These are phyloP conservation scores for Syngnathus scovelli DNA, from an alignment of 2,113 vertebrate genomes.

Conservation along the genomic window DNA sequence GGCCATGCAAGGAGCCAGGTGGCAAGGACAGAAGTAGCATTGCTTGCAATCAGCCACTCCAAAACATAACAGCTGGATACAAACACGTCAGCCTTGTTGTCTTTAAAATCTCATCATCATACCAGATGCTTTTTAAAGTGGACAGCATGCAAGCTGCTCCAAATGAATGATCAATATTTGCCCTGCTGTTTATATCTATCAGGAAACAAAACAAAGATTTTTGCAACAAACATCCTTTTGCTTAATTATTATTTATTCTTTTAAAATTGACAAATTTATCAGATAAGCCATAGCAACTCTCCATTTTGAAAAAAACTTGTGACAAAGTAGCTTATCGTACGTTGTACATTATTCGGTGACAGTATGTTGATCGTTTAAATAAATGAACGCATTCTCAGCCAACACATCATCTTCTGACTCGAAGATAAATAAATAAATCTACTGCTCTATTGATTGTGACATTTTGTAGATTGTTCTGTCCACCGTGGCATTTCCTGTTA, in stretches of 20 bases:
- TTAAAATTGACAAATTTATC: no score
- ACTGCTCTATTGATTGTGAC: background rate
- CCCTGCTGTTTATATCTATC: constrained; percentile 9
- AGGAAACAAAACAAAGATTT: background rate
- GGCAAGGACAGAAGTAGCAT: constrained; percentile 27
- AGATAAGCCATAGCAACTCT: no score
- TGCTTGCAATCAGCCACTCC: constrained; percentile 28
- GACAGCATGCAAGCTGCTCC: constrained; percentile 4
- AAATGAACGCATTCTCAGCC: background rate
- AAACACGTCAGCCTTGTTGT: background rate
- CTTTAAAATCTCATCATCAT: background rate
- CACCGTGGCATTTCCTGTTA: background rate
- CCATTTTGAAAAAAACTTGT: no score
- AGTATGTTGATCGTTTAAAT: background rate
- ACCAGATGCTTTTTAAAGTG: constrained; percentile 1
- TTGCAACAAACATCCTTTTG: no score
- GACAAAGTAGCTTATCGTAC: no score
- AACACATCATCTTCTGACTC: background rate
- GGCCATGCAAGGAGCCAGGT: constrained; percentile 40
- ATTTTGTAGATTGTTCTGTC: background rate
- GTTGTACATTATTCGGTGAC: background rate
- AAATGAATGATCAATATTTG: constrained; percentile 12
- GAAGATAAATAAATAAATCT: background rate
- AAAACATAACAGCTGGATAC: constrained; percentile 19
- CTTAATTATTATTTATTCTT: no score